Base-by-base conservation (phyloP, 2,797 vertebrate species). In the Notamacropus eugenii region DNA sequence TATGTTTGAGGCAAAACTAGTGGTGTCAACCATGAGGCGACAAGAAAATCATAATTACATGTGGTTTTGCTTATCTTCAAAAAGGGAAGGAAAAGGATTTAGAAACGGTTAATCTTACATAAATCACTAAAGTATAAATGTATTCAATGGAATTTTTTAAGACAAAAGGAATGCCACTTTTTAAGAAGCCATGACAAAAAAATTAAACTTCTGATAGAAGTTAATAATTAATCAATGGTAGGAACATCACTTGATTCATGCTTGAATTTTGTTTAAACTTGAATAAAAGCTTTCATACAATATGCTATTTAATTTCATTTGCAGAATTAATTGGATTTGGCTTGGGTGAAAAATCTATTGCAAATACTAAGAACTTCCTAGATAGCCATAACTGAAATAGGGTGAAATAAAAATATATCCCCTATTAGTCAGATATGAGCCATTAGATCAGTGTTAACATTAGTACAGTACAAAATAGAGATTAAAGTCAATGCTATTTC, bases 291-390 rank as follows among this genome's bases (percentile, higher is more conserved):
- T 97, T 94, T 94, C 54, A 50, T 90, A 95, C 50, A 95, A 52
- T 91, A n/a, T 93, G 74, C 57, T 56, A 95, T 93, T 34, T 95
- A 94, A 93, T 95, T 95, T 96, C 95, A 91, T 56, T 95, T 95
- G 91, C 95, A 95, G 95, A 94, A 93, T 94, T 94, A 97, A 96
- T 82, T 97, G 50, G 9, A 93, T 90, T 97, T 97, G 31, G 46
- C 13, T 97, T 19, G 19, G 2, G 54, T 82, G 12, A 96, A 95
- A 96, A 94, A 93, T 27, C n/a, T 13, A 67, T 93, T 93, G 90
- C 82, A 19, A 52, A 46, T 67, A 24, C 46, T 59, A n/a, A 92
- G 95, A 96, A 54, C 28, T 94, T 90, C 22, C 74, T 92, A 90
- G 92, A 90, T 87, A 67, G 90, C 40, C 54, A 57, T 94, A 93